Base-by-base conservation (phyloP, 2,888 invertebrate species). In the Pollenia labialis region DNA sequence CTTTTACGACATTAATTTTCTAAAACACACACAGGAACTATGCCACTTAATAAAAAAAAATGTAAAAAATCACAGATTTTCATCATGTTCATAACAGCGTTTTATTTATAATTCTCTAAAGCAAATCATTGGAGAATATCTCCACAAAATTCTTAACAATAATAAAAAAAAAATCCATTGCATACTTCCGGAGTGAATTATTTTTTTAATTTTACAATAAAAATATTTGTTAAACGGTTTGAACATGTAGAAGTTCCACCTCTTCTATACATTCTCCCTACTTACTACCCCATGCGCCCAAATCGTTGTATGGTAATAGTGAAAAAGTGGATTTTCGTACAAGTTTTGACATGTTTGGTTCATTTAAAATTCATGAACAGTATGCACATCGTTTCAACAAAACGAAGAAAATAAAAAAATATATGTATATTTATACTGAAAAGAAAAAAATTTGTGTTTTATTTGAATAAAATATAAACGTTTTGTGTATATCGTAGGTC, bases 361-460 rank as follows among this genome's bases (percentile, higher is more conserved):
- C n/a, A 64, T 76, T 64, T 42, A 40, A 62, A 18, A 75, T 75
- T 75, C 50, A 76, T 64, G 23, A 64, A 64, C n/a, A 44, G 52
- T 23, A 52, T 64, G n/a, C n/a, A 64, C 44, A 64, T n/a, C 23
- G 40, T 42, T 18, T 12, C 12, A 48, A 10, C 32, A 50, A 50
- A 12, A 32, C 4, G 32, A 32, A 32, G 32, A 32, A 68, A 23
- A 12, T n/a, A 52, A 18, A 18, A 62, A 62, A 62, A 50, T n/a
- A n/a, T n/a, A n/a, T n/a, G 3, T 23, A 23, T 23, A 23, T 50
- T 32, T 1, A 32, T 32, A 32, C 6, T 23, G 12, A 52, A 69
- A 6, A 18, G 1, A 18, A 6, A 9, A 75, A 75, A 52, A n/a
- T n/a, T 18, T 18, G 40, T 7, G 42, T 50, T 9, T 54, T 52